A percentile compares a stretch with the other conserved stretches of the same genome.
Conservation (phyloP, 2,888 invertebrate species). For the Cremastinae sp. region DNA sequence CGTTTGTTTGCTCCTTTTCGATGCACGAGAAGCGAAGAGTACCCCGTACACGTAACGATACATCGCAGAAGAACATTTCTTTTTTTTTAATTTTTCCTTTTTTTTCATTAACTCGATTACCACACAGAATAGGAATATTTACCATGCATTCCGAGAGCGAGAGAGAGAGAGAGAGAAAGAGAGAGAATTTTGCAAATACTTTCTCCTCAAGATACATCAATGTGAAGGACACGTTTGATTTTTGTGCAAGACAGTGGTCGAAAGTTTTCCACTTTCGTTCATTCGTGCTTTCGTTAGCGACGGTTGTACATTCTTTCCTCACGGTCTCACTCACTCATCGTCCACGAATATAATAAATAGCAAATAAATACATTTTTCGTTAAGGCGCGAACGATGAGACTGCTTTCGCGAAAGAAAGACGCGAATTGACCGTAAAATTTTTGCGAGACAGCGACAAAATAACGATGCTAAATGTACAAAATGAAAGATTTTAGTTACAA, state of each 20-base stretch:
- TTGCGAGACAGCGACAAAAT: too few species aligned
- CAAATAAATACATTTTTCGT: neutral
- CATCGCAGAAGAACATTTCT: slow-evolving; percentile 12
- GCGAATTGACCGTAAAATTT: neutral
- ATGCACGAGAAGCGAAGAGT: slow-evolving; percentile 27
- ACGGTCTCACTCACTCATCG: neutral
- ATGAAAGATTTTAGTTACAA: neutral
- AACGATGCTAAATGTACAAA: too few species aligned
- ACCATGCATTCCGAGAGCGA: slow-evolving; percentile 43
- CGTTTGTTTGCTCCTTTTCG: slow-evolving; percentile 11
- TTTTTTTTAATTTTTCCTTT: slow-evolving; percentile 3
- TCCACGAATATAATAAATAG: neutral
- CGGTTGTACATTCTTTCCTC: slow-evolving; percentile 3
- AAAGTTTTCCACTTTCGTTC: slow-evolving; percentile 37
- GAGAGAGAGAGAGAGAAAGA: slow-evolving; percentile 17
- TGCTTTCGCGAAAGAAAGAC: neutral
- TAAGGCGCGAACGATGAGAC: neutral
- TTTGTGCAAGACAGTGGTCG: slow-evolving; percentile 40
- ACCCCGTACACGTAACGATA: slow-evolving; percentile 19
- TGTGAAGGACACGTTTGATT: slow-evolving; percentile 42
- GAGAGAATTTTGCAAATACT: slow-evolving; percentile 22
- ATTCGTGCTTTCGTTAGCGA: slow-evolving; percentile 16
- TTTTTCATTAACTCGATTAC: slow-evolving; percentile 25
- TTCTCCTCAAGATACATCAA: slow-evolving; percentile 18
- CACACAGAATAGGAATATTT: slow-evolving; percentile 41